Evolutionary conservation across 2,797 vertebrate genomes (phyloP), one percentile per base, ranked within the genome.

Genomic region (Simalia tracyae): DNA sequence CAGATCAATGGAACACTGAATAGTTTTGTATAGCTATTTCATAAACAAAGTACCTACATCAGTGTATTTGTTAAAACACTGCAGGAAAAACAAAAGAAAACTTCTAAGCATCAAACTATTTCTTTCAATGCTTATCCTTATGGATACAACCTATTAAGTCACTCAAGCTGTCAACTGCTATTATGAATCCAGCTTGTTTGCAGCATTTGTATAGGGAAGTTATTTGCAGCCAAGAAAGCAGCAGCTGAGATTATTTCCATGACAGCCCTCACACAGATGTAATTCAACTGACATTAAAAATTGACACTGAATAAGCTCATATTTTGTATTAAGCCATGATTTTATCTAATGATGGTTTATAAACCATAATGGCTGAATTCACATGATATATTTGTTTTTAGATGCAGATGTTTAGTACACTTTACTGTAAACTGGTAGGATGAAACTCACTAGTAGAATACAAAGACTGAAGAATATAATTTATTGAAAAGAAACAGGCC

Each of bases 1-100:
- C 0, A 87, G 84, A 95, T 90, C 89, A 90, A 61, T 3, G 50
- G 81, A 93, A 89, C 4, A 88, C 24, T 24, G 28, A 63, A 60
- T 12, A 11, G 3, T 31, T 86, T 59, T 31, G 6, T 42, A 31
- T 59, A 3, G 1, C 56, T 86, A 59, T 86, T 36, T 36, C 15
- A n/a, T 61, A 87, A 59, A 42, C 7, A 5, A 57, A 60, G 4
- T 87, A 42, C 86, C 6, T 36, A 46, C 31, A 63, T 63, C 36
- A 36, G 11, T 7, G 36, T 4, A 4, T 24, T 42, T 61, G 19
- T 87, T 87, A 61, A 60, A 87, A 87, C 59, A 12, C 46, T 61
- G 17, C 22, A 61, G 10, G 59, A 87, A 10, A 57, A 60, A 87
- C 36, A 60, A 46, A 87, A 81, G 36, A 81, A 46, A 81, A 46